Evolutionary conservation across 2,797 vertebrate species (phyloP).

Genomic region (Neopelma chrysocephalum): DNA sequence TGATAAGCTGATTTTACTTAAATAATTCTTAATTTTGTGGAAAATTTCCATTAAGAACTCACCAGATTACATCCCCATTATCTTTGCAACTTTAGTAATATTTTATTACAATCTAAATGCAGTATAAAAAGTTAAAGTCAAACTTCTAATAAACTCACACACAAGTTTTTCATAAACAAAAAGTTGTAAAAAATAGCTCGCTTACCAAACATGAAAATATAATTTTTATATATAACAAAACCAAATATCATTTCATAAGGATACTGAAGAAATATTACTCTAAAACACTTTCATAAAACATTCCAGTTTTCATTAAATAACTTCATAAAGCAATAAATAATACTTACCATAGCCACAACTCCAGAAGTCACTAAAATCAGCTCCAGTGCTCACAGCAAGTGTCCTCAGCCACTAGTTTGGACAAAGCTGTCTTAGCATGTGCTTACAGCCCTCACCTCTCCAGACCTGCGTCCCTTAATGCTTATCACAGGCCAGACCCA

Average conservation of each 20-base stretch:
- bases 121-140: neutral
- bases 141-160: neutral
- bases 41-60: neutral
- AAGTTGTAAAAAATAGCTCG: neutral
- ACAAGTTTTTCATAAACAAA: neutral
- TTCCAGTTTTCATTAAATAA: neutral
- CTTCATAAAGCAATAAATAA: neutral
- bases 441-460: neutral
- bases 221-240: neutral
- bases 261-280: neutral
- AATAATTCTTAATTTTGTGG: neutral
- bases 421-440: neutral
- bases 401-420: neutral
- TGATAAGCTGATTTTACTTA: neutral
- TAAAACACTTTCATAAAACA: neutral
- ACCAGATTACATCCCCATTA: neutral
- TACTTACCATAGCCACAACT: neutral
- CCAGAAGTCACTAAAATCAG: neutral
- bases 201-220: neutral
- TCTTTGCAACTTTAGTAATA: neutral
- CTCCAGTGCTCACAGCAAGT: fast-evolving
- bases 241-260: neutral
- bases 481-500: neutral
- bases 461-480: fast-evolving
- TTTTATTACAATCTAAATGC: neutral